Evolutionary conservation across 2,888 invertebrate species (phyloP).

Genomic region (Patella ulyssiponensis): DNA sequence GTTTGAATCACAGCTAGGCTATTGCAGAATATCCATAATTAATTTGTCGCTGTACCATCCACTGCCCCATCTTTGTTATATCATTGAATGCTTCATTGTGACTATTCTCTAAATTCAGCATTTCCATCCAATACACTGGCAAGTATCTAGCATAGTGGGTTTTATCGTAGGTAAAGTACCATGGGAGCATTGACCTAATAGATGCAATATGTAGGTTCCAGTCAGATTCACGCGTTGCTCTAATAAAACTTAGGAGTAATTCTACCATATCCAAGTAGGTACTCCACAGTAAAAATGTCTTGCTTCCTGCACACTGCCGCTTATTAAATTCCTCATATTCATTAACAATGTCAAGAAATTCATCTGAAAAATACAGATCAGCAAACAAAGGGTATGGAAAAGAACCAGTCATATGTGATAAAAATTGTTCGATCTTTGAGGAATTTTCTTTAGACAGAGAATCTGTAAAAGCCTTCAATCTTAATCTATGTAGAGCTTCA

Average conservation of each 20-base stretch:
- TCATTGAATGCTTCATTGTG: neutral
- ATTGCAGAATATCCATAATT: neutral
- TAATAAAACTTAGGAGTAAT: slow-evolving; percentile 21
- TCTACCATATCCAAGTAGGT: slow-evolving; percentile 28
- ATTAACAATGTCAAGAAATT: neutral
- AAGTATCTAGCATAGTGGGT: slow-evolving; percentile 28
- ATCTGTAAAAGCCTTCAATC: slow-evolving; percentile 10
- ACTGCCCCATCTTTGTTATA: neutral
- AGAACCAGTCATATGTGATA: neutral
- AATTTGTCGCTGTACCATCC: slow-evolving; percentile 1
- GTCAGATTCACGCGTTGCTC: slow-evolving; percentile 26
- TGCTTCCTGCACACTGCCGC: neutral
- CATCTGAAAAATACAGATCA: neutral
- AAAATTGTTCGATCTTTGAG: neutral
- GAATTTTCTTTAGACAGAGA: neutral
- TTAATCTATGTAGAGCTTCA: slow-evolving; percentile 24
- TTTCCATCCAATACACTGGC: slow-evolving; percentile 29
- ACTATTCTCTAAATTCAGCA: neutral
- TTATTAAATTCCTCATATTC: neutral
- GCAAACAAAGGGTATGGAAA: neutral
- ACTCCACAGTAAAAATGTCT: slow-evolving; percentile 24
- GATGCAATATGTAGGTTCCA: slow-evolving; percentile 28
- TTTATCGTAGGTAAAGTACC: slow-evolving; percentile 28
- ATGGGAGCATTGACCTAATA: slow-evolving; percentile 27
- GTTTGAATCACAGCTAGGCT: slow-evolving; percentile 15